Evolutionary conservation across 2,797 vertebrate genomes (phyloP).

Genomic region (Ciconia nigra): DNA sequence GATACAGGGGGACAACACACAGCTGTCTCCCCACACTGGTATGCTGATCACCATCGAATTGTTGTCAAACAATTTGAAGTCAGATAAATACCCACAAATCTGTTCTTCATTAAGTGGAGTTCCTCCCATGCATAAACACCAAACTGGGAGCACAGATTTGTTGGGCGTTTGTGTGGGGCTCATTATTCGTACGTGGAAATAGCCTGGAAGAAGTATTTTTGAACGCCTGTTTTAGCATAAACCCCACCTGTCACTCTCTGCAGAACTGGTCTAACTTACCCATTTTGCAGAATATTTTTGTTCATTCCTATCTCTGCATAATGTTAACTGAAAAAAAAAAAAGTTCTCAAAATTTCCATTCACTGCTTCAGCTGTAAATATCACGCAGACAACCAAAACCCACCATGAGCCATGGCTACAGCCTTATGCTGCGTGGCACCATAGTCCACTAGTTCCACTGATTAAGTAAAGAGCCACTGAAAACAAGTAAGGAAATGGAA

Average conservation of each 20-base stretch:
- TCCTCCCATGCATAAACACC: not conserved
- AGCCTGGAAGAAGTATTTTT: not conserved
- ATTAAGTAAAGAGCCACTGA: not conserved
- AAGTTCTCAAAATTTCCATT: not conserved
- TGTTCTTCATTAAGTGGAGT: not conserved
- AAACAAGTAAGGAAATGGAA: not conserved
- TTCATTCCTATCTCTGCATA: not conserved
- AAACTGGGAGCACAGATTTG: not conserved
- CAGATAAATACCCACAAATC: not conserved
- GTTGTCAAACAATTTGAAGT: not conserved
- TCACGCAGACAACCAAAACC: not conserved
- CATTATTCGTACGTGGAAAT: not conserved
- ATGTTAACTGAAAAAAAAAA: not conserved
- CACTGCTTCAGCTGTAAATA: not conserved
- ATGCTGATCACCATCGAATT: not conserved
- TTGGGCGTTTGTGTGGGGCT: not conserved
- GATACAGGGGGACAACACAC: rapidly evolving
- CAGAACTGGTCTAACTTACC: not conserved
- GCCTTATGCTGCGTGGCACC: not conserved
- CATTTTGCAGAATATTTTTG: not conserved
- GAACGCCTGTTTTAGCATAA: not conserved
- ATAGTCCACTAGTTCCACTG: not conserved
- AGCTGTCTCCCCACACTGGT: not conserved
- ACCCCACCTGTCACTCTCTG: not conserved
- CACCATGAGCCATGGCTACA: not conserved